Evolutionary conservation across 2,113 vertebrate genomes (phyloP).

Genomic region (Hemibagrus wyckioides): DNA sequence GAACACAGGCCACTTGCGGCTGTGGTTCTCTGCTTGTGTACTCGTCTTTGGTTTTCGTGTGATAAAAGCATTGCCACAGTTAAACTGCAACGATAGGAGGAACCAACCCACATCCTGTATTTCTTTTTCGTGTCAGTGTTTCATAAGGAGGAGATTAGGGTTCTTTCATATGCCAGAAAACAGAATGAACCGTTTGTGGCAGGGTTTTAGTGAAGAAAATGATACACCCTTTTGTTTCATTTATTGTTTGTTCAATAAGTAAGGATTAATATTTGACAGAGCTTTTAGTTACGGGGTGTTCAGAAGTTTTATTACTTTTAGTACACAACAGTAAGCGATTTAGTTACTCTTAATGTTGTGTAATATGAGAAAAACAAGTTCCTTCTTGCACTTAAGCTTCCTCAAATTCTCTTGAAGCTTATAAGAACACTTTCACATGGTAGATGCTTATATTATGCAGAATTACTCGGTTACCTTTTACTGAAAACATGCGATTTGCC

Average conservation of each 20-base stretch:
- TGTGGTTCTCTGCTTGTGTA: not conserved
- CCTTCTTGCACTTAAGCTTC: no score
- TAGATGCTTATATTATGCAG: not conserved
- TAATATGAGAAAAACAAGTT: not conserved
- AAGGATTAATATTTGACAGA: not conserved
- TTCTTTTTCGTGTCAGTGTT: not conserved
- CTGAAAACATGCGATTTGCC: not conserved
- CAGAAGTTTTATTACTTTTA: not conserved
- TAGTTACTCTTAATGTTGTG: not conserved
- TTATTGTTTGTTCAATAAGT: not conserved
- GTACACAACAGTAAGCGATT: not conserved
- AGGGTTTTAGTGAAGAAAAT: not conserved
- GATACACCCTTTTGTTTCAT: not conserved
- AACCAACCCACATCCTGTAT: constrained; percentile 11
- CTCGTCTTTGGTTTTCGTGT: constrained; percentile 2
- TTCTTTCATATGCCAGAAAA: not conserved
- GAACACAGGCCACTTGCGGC: not conserved
- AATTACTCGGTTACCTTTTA: not conserved
- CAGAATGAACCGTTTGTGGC: not conserved
- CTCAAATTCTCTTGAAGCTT: not conserved
- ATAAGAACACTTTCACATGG: not conserved
- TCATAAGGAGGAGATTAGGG: not conserved
- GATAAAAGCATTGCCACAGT: not conserved
- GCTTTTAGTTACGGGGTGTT: not conserved
- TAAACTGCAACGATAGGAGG: not conserved